Base-by-base conservation (phyloP, 2,113 vertebrate species). In the Ophiodon elongatus region DNA sequence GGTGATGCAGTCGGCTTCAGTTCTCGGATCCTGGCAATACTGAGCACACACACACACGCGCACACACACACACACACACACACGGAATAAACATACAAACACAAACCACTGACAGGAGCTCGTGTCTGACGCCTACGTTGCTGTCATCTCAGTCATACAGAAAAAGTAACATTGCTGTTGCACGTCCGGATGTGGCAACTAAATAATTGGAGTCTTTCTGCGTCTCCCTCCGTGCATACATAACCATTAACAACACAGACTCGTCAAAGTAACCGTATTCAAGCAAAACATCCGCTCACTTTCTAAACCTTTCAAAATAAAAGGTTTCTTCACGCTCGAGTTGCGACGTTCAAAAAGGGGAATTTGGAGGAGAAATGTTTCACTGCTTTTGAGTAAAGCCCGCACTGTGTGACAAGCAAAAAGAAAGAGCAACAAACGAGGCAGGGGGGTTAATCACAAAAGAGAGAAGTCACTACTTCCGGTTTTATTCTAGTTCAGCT, bases 1-100 rank as follows among this genome's bases (percentile, higher is more conserved):
- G 85, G 85, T 86, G 85, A 97, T 88, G 90, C 97, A 98, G 59
- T 97, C 97, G 0, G 94, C 94, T 96, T 99, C 97, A 45, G 93
- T 95, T 90, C 95, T 97, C 78, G 98, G 98, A 60, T 99, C 98
- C 90, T 88, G 90, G 83, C 94, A 97, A 82, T 96, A 98, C 98
- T 99, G 92, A 83, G 93, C 63, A 91, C 75, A 77, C 64, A 39
- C 59, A 85, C 59, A 68, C 25, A 41, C 50, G 80, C 73, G 59
- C n/a, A 85, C 57, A 68, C 47, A 77, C 64, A 39, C 59, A 85
- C 59, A 68, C 25, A 41, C 50, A 82, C 73, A 63, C n/a, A 85
- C 57, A 68, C 47, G 21, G 70, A 89, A 88, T 66, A 91, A 47
- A 90, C 71, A 78, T 71, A 87, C 81, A 77, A 84, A 86, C 78